These are phyloP conservation scores for Cryptomyrus ogoouensis DNA, from an alignment of 2,113 vertebrate genomes.

Conservation along the genomic window DNA sequence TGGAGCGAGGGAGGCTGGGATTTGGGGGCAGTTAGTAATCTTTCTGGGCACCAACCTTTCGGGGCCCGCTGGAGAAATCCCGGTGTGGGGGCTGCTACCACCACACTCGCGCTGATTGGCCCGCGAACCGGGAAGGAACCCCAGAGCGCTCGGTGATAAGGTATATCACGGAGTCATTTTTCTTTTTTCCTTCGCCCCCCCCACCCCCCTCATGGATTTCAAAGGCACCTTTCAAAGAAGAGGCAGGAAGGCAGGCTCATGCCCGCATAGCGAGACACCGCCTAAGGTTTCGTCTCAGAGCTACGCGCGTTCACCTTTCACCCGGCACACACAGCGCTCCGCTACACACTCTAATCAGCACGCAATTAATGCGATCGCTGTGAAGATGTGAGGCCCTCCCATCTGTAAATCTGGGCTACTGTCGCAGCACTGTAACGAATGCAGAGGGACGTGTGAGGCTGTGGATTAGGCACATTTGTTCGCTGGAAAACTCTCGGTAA, in stretches of 20 bases:
- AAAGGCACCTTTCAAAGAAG: background rate
- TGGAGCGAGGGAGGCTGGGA: background rate
- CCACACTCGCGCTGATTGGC: background rate
- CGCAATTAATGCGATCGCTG: background rate
- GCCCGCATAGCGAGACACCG: background rate
- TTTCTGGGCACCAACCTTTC: background rate
- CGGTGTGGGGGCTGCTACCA: background rate
- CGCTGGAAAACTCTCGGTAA: background rate
- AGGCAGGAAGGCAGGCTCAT: background rate
- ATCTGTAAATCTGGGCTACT: background rate
- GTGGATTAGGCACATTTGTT: slow-evolving; percentile 3
- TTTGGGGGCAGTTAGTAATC: background rate
- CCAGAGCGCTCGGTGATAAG: background rate
- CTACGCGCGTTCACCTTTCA: background rate
- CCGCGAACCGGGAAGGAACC: background rate
- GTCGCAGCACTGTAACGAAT: background rate
- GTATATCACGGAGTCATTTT: background rate
- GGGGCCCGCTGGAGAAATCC: background rate
- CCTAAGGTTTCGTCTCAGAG: background rate
- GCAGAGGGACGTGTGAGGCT: background rate
- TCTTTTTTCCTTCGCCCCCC: background rate
- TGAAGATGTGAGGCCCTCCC: background rate
- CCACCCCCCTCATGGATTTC: background rate
- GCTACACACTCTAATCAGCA: background rate
- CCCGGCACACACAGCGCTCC: background rate